Conservation (phyloP, 2,113 vertebrate genomes). For the Catharus bicknelli region DNA sequence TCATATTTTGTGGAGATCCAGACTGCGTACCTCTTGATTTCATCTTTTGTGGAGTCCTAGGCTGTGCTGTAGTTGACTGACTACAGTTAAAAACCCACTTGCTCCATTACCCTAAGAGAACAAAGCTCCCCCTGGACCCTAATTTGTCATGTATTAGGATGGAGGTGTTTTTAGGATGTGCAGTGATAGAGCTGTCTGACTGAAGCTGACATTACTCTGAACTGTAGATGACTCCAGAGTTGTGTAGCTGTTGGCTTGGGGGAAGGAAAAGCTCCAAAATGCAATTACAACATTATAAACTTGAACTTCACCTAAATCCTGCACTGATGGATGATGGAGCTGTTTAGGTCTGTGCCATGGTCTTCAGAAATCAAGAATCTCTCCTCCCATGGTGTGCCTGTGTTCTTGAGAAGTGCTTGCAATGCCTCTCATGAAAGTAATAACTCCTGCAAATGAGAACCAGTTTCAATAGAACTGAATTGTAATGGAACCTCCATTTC, state of each 20-base stretch:
- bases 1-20: background rate
- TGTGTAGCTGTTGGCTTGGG: accelerated
- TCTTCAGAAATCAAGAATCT: background rate
- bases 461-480: background rate
- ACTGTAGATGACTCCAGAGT: background rate
- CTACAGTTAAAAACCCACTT: background rate
- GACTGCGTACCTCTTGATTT: background rate
- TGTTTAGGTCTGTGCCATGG: background rate
- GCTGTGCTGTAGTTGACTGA: background rate
- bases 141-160: background rate
- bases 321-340: background rate
- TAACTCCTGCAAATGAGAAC: background rate
- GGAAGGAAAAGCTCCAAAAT: background rate
- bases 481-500: background rate
- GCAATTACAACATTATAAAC: background rate
- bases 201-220: background rate
- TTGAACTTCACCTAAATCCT: background rate
- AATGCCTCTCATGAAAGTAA: background rate
- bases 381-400: background rate
- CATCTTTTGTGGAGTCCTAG: background rate
- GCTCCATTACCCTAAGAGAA: background rate
- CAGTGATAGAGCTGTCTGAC: background rate
- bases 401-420: background rate
- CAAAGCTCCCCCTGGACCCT: accelerated
- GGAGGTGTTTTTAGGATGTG: background rate